phyloP scores from a whole-genome alignment of 2,888 invertebrate genomes.

The Cantharis nigra region DNA sequence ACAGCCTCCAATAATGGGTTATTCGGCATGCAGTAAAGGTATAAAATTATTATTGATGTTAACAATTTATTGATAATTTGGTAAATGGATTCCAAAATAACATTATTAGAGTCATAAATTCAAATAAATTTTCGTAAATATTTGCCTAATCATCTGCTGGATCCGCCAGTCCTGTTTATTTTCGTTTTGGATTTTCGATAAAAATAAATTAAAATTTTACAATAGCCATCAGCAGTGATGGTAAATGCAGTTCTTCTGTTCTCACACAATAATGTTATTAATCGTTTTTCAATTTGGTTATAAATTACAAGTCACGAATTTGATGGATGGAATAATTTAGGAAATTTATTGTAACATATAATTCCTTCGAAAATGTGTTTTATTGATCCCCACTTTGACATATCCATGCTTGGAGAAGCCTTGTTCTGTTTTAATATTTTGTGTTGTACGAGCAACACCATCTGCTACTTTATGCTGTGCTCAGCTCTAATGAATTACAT shows the following conservation, averaged over 20 bases:
- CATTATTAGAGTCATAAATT: background rate
- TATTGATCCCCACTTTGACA: background rate
- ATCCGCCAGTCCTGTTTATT: background rate
- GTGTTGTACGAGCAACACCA: background rate
- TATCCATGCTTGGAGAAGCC: background rate
- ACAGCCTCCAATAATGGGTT: background rate
- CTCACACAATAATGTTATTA: background rate
- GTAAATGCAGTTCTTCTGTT: background rate
- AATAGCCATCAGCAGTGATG: too few relatives aligned
- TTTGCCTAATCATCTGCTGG: too few relatives aligned
- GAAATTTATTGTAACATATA: background rate
- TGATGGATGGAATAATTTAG: background rate
- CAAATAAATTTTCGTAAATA: too few relatives aligned
- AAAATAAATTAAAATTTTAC: background rate
- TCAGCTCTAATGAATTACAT: background rate
- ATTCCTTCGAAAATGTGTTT: background rate
- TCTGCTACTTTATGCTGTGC: background rate
- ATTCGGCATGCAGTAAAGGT: background rate
- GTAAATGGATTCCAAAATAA: background rate
- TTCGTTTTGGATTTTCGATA: background rate
- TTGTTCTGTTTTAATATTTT: background rate
- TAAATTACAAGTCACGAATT: background rate
- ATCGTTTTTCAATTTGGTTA: background rate
- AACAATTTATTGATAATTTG: too few relatives aligned
- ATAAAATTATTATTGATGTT: background rate